A percentile compares a stretch with the other conserved stretches of the same genome.
Evolutionary conservation across 35 echinoderm and acorn worm genomes (phyloP).

Genomic region (Stichopus chloronotus): DNA sequence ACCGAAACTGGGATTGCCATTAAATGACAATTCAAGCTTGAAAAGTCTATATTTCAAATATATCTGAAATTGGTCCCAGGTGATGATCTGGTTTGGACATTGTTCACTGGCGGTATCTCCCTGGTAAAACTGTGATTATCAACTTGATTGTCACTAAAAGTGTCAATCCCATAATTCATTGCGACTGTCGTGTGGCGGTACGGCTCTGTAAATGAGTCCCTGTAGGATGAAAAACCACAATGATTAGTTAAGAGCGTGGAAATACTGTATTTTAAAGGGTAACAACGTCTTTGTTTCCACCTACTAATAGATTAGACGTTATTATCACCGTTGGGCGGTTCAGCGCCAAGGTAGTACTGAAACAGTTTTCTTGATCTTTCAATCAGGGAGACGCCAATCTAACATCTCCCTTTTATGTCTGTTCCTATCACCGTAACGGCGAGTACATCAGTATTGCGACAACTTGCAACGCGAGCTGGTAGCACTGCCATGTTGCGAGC

Average conservation of each 20-base stretch:
- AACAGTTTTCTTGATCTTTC: too few species aligned
- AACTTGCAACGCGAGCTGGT: too few species aligned
- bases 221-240: too few species aligned
- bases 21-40: background rate
- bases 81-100: background rate
- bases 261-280: background rate
- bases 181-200: background rate
- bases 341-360: too few species aligned
- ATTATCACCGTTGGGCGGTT: too few species aligned
- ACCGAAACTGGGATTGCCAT: background rate
- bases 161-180: slow-evolving; percentile 5
- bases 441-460: too few species aligned
- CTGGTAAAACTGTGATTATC: background rate
- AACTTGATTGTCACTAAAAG: background rate
- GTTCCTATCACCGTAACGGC: too few species aligned
- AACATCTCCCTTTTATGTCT: too few species aligned
- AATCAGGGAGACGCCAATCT: too few species aligned
- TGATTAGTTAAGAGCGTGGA: background rate
- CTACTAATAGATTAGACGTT: too few species aligned
- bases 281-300: background rate
- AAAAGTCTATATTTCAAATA: background rate
- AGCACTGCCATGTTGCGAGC: too few species aligned
- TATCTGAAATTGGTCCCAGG: background rate
- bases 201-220: too few species aligned
- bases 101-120: background rate